Evolutionary conservation across 2,888 invertebrate genomes (phyloP), one percentile per base, ranked within the genome.

Genomic region (Hydrotaea diabolus): DNA sequence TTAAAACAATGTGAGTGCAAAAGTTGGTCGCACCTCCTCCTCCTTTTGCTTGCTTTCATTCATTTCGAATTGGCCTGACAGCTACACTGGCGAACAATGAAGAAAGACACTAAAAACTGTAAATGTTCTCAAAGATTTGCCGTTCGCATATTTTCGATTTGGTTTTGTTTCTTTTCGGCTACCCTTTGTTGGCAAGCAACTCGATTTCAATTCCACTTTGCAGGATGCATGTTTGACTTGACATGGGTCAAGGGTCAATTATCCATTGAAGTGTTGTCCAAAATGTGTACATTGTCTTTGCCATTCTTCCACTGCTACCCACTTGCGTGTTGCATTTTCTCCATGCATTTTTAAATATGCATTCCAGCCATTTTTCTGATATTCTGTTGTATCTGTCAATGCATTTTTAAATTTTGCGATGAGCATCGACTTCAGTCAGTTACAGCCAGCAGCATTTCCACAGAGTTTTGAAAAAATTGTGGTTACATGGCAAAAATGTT

Each of bases 191-290:
- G 49, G n/a, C 49, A 49, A 49, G 26, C 49, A 49, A 13, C 49
- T n/a, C 49, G n/a, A 13, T 49, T 49, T 49, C 49, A 49, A 13
- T n/a, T 49, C n/a, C 49, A 2, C 49, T 49, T 15, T 49, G 3
- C 49, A 31, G 7, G 31, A 49, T 49, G 49, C n/a, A 49, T 49
- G 49, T 13, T n/a, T 49, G 39, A 49, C 69, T 11, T 69, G 69
- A 69, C 69, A 69, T 46, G 69, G 69, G 69, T 69, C 73, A 73
- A 73, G 57, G 55, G 57, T 57, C 73, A 73, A 73, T 73, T 73
- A 73, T 21, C 73, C 36, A 55, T 80, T 74, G 79, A 80, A 80
- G 66, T 80, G 11, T n/a, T 74, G 66, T 46, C 53, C 73, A 31
- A 74, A 74, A 66, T 62, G 57, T 3, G 4, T 7, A n/a, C 13